phyloP scores from a whole-genome alignment of 1,140 invertebrate genomes.

The Steinernema feltiae region DNA sequence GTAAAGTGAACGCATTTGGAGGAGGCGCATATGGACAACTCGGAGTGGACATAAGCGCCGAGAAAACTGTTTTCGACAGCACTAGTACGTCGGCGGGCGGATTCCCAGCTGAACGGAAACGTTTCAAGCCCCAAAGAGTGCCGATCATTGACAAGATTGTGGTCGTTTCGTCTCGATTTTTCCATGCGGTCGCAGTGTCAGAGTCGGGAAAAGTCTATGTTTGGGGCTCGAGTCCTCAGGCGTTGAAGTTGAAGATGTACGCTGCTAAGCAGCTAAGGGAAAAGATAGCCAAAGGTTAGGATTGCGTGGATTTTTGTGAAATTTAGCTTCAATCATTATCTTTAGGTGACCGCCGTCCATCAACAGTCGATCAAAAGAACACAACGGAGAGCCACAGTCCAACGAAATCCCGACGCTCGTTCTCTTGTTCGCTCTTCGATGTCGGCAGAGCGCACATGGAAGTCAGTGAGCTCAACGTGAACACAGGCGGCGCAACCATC shows the following conservation, averaged over 20 bases:
- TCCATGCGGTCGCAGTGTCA: not conserved
- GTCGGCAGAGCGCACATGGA: not conserved
- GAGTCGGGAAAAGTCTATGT: not conserved
- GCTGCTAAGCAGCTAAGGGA: not conserved
- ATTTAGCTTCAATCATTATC: too few relatives aligned
- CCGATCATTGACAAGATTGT: not conserved
- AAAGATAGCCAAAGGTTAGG: not conserved
- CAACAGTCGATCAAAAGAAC: too few relatives aligned
- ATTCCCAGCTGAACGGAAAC: constrained; percentile 8
- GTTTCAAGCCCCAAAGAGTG: not conserved
- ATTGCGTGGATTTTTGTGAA: not conserved
- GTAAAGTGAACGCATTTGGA: not conserved
- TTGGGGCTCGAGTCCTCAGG: not conserved
- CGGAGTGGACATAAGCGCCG: not conserved
- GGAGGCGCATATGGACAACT: constrained; percentile 1
- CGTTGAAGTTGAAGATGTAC: not conserved
- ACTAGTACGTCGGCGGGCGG: not conserved
- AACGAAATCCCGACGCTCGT: not conserved
- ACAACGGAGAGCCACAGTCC: not conserved
- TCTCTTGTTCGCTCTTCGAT: not conserved
- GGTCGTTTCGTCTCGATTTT: not conserved
- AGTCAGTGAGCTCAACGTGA: not conserved
- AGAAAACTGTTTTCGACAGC: not conserved
- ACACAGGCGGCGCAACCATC: not conserved
- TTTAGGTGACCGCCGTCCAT: too few relatives aligned